phyloP scores from a whole-genome alignment of 2,888 invertebrate species.

The Agrypnus murinus region DNA sequence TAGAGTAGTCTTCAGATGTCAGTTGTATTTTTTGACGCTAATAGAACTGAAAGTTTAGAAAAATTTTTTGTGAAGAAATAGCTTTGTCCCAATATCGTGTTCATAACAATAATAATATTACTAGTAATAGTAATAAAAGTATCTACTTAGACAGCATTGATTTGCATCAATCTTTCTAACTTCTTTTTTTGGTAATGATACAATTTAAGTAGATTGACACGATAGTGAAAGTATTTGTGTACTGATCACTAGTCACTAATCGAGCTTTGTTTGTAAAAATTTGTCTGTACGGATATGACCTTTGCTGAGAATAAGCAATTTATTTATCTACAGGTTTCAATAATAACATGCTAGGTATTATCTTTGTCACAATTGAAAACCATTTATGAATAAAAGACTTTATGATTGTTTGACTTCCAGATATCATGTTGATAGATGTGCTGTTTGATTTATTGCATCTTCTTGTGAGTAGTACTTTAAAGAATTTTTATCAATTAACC shows the following conservation, averaged over 20 bases:
- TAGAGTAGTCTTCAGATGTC: slow-evolving; percentile 16
- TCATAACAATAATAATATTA: no score
- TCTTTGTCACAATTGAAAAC: neutral
- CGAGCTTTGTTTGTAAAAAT: neutral
- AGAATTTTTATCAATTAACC: slow-evolving; percentile 18
- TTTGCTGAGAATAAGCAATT: neutral
- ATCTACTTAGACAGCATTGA: slow-evolving; percentile 8
- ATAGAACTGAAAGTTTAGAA: slow-evolving; percentile 8
- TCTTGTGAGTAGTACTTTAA: neutral
- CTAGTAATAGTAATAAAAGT: neutral
- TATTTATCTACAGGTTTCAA: no score
- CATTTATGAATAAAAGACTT: slow-evolving; percentile 18
- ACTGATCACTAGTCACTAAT: neutral
- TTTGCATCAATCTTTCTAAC: slow-evolving; percentile 15
- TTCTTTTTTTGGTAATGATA: neutral
- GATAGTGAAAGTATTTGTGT: slow-evolving; percentile 14
- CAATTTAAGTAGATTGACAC: slow-evolving; percentile 17
- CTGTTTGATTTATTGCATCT: slow-evolving; percentile 11
- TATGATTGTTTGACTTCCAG: slow-evolving; percentile 21
- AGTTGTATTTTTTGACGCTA: slow-evolving; percentile 12
- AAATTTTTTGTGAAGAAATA: slow-evolving; percentile 13
- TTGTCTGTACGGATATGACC: slow-evolving; percentile 10
- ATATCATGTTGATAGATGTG: slow-evolving; percentile 18
- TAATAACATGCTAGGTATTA: neutral
- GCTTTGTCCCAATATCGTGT: slow-evolving; percentile 3